Evolutionary conservation across 2,888 invertebrate genomes (phyloP).

Genomic region (Abscondita cerata): DNA sequence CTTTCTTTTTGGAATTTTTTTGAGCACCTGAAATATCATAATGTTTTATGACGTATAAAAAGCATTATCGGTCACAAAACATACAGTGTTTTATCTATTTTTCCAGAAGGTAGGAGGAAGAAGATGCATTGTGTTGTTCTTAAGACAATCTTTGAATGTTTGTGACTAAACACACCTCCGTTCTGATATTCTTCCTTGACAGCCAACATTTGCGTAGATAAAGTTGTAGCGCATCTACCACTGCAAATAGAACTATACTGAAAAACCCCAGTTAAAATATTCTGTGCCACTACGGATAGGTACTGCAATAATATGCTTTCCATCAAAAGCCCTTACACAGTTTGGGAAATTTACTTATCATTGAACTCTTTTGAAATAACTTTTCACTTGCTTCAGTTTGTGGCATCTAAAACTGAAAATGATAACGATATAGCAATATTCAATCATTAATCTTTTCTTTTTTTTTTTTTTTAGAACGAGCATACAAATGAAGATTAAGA

Average conservation of each 20-base stretch:
- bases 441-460: too few relatives aligned
- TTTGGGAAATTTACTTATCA: slow-evolving; percentile 2
- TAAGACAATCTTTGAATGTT: background rate
- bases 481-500: too few relatives aligned
- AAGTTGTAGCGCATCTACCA: background rate
- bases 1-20: background rate
- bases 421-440: too few relatives aligned
- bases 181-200: slow-evolving; percentile 1
- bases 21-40: background rate
- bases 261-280: background rate
- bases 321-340: background rate
- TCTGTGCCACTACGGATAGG: too few relatives aligned
- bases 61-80: background rate
- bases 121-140: slow-evolving; percentile 3
- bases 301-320: too few relatives aligned
- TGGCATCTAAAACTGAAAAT: background rate
- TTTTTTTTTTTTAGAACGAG: too few relatives aligned
- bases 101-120: background rate
- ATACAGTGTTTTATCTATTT: background rate
- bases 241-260: slow-evolving; percentile 3
- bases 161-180: background rate
- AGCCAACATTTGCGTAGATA: too few relatives aligned
- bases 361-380: too few relatives aligned
- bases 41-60: background rate
- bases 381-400: background rate